Percentiles rank a stretch among this genome's conserved stretches.
Conservation (phyloP, 2,113 vertebrate species). For the Sander vitreus region DNA sequence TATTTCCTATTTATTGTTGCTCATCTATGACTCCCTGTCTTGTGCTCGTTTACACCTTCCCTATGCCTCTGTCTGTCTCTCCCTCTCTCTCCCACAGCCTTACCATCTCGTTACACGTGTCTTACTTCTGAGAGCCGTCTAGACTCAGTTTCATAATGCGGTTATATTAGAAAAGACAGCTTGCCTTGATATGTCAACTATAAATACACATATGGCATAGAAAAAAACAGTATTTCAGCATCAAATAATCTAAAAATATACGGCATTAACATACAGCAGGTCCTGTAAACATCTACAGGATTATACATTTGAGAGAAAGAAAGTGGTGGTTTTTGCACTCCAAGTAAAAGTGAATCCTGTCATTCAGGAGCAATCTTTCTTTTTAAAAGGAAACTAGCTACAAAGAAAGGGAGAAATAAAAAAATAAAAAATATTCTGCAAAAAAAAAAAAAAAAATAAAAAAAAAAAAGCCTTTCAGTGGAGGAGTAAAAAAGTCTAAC, state of each 20-base stretch:
- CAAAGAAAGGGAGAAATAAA: neutral
- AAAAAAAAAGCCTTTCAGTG: neutral
- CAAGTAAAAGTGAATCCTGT: conserved; percentile 1
- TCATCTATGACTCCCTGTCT: neutral
- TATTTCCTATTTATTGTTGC: neutral
- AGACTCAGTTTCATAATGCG: conserved; percentile 30
- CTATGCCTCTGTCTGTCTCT: conserved; percentile 1
- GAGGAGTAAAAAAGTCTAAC: neutral
- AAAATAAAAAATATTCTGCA: neutral
- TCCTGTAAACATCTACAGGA: conserved; percentile 13
- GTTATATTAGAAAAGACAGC: conserved; percentile 38
- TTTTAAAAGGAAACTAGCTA: neutral
- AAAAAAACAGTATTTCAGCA: conserved; percentile 15
- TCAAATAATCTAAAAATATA: conserved; percentile 53
- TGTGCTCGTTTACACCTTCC: conserved; percentile 6
- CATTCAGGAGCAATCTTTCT: neutral
- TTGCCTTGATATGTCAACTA: conserved; percentile 41
- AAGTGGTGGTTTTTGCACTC: neutral
- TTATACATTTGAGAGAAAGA: conserved; percentile 10
- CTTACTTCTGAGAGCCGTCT: conserved; percentile 12
- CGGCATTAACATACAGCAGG: conserved; percentile 35
- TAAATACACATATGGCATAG: conserved; percentile 57
- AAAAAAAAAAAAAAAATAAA: neutral
- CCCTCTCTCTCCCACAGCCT: neutral
- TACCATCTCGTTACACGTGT: neutral